Conservation (phyloP, 2,113 vertebrate species). For the Anhinga rufa region DNA sequence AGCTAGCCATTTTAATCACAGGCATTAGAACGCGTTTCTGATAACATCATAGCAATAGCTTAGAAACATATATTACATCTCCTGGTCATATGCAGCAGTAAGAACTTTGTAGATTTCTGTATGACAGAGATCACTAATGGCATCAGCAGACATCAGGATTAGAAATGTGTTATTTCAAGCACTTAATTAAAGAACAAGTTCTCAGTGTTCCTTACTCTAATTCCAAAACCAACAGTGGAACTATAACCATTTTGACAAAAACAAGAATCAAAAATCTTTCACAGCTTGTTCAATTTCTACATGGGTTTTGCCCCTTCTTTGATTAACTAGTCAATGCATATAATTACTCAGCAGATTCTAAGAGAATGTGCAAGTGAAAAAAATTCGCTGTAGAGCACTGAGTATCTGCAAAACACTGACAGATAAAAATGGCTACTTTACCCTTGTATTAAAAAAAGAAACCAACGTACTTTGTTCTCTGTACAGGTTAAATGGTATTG, state of each 20-base stretch:
- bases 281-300: background rate
- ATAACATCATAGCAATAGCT: background rate
- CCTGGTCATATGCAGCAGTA: background rate
- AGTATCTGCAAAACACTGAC: background rate
- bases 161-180: background rate
- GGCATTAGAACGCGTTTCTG: background rate
- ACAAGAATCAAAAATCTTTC: background rate
- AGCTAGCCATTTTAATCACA: constrained; percentile 51
- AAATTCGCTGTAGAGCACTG: background rate
- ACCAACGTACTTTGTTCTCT: background rate
- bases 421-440: background rate
- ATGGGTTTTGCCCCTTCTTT: background rate
- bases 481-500: background rate
- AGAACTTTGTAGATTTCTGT: background rate
- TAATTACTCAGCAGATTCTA: constrained; percentile 7
- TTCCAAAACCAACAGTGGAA: background rate
- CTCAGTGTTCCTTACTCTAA: background rate
- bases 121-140: background rate
- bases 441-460: background rate
- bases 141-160: background rate
- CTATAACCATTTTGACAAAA: background rate
- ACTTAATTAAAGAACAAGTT: constrained; percentile 1
- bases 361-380: background rate
- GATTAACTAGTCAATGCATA: background rate
- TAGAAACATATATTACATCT: background rate